phyloP scores from a whole-genome alignment of 2,888 invertebrate species.

The Quadroppia sp. region DNA sequence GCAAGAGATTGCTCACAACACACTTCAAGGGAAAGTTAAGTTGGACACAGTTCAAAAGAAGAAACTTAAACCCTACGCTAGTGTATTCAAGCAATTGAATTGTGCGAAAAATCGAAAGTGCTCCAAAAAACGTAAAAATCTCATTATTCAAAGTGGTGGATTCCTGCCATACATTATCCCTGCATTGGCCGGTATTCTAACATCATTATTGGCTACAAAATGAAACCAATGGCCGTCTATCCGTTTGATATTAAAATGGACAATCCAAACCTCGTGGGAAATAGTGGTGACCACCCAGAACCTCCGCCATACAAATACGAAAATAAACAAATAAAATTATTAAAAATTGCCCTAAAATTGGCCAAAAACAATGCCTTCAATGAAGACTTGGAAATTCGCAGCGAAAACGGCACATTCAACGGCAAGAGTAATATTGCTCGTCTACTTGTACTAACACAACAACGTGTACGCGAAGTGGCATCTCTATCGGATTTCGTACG shows the following conservation, averaged over 20 bases:
- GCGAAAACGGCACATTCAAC: neutral
- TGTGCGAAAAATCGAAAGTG: neutral
- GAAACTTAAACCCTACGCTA: neutral
- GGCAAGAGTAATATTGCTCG: neutral
- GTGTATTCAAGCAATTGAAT: neutral
- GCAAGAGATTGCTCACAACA: constrained; percentile 18
- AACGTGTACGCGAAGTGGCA: neutral
- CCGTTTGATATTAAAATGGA: neutral
- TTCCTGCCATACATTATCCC: constrained; percentile 3
- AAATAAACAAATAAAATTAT: neutral
- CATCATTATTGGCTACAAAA: no score
- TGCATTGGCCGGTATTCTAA: neutral
- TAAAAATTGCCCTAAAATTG: constrained; percentile 5
- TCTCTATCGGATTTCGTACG: neutral
- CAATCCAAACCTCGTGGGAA: neutral
- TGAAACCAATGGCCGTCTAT: neutral
- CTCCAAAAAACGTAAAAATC: neutral
- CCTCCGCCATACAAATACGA: neutral
- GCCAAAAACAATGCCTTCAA: neutral
- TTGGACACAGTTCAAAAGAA: neutral
- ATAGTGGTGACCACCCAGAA: neutral
- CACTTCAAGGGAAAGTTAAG: neutral
- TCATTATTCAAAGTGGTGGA: constrained; percentile 2
- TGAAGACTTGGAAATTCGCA: neutral
- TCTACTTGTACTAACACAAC: neutral